Base-by-base conservation (phyloP, 2,113 vertebrate genomes). In the Coracopsis vasa region DNA sequence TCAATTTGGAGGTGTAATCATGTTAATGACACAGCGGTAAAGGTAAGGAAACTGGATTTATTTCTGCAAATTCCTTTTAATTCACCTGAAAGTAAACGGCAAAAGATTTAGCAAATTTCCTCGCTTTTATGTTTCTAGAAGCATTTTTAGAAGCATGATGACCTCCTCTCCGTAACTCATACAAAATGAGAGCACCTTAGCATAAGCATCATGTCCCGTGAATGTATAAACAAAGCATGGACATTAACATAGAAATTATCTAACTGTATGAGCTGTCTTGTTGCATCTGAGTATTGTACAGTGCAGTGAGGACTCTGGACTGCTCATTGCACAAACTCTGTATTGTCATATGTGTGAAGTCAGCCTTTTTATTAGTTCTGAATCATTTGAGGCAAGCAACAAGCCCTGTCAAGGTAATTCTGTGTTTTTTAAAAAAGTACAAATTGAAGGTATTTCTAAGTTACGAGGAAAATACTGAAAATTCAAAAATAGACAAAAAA, bases 401-500 rank as follows among this genome's bases (percentile, higher is more conserved):
- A 66, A 96, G 14, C 50, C n/a, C 62, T 47, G 11, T 61, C 73
- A 92, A 91, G 39, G 37, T 37, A 56, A 85, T 8, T 6, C 13
- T 45, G 33, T 41, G 33, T 24, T n/a, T 86, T 45, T 10, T 58
- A 69, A 60, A 39, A 72, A 77, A 19, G 29, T 25, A 35, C 37
- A 80, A 89, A 86, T 13, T 45, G 29, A 56, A 82, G 64, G 17
- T 23, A 51, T 77, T 86, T 85, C 54, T 27, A 86, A 83, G 71
- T 66, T 81, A 81, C 25, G 87, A 61, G 35, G 48, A 92, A 92
- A 85, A 88, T 6, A 62, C 19, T 60, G 69, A 64, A 85, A 84
- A 88, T 60, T 80, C 53, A 95, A 44, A 94, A 83, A 85, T 18
- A 92, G 61, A 77, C 74, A 95, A 90, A 94, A 96, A 73, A 48